phyloP scores from a whole-genome alignment of 2,797 vertebrate genomes.

The Pipistrellus kuhlii region DNA sequence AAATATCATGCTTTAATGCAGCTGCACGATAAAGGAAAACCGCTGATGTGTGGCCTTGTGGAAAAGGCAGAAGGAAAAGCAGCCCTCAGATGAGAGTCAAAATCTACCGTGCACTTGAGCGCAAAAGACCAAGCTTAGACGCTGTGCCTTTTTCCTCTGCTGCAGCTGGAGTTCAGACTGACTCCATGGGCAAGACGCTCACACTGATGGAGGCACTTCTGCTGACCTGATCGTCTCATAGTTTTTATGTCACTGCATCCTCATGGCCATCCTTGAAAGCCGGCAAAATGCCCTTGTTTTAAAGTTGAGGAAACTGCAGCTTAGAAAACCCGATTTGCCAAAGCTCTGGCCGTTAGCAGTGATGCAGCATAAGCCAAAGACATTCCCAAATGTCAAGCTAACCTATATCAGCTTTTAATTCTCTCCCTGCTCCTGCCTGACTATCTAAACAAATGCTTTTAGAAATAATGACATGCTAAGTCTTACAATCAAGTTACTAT shows the following conservation, averaged over 20 bases:
- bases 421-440: background rate
- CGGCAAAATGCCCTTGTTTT: slow-evolving; percentile 18
- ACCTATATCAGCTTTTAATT: background rate
- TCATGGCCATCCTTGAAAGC: slow-evolving; percentile 8
- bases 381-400: background rate
- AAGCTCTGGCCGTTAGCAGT: background rate
- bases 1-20: slow-evolving; percentile 63
- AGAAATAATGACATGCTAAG: slow-evolving; percentile 66
- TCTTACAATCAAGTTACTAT: slow-evolving; percentile 64
- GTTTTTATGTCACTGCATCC: background rate
- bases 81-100: background rate
- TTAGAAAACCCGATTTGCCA: slow-evolving; percentile 7
- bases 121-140: slow-evolving; percentile 31
- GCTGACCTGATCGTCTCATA: background rate
- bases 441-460: slow-evolving; percentile 53
- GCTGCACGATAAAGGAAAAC: slow-evolving; percentile 31
- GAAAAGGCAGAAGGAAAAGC: slow-evolving; percentile 33
- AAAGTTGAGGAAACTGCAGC: slow-evolving; percentile 25
- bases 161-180: background rate
- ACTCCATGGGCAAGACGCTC: background rate
- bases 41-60: background rate
- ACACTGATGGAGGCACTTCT: background rate
- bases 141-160: background rate
- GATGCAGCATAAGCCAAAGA: background rate
- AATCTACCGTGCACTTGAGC: background rate